Conservation (phyloP, 2,113 vertebrate genomes). For the Bubo bubo region DNA sequence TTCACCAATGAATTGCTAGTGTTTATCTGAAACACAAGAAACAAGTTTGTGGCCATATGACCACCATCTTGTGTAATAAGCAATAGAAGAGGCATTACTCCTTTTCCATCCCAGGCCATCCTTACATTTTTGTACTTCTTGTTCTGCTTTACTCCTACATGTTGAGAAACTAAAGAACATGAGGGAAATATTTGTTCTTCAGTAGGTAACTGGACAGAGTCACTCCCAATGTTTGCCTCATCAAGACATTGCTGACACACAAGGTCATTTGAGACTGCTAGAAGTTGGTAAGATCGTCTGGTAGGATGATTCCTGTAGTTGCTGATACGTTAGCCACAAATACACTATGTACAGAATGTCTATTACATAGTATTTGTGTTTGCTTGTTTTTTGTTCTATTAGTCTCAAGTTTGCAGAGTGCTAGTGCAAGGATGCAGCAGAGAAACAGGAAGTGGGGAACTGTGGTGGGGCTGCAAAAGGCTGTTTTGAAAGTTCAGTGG, state of each 20-base stretch:
- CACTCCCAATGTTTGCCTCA: not conserved
- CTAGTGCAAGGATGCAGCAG: not conserved
- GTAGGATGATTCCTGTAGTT: not conserved
- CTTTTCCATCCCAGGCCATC: not conserved
- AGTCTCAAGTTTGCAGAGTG: not conserved
- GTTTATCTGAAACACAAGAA: not conserved
- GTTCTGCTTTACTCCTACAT: not conserved
- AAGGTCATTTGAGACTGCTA: not conserved
- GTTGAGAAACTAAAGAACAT: not conserved
- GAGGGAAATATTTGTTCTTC: not conserved
- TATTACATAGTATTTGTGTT: not conserved
- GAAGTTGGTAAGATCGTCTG: not conserved
- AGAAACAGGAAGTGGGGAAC: not conserved
- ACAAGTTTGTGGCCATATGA: not conserved
- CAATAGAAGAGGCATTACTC: not conserved
- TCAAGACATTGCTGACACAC: not conserved
- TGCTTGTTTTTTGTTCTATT: not conserved
- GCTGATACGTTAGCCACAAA: not conserved
- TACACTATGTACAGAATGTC: not conserved
- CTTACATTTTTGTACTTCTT: not conserved
- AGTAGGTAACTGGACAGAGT: not conserved
- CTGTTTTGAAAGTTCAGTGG: not conserved
- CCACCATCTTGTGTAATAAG: not conserved
- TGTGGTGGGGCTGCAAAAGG: not conserved
- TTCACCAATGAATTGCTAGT: not conserved